Base-by-base conservation (phyloP, 1,140 invertebrate species). In the Drosophila nannoptera region DNA sequence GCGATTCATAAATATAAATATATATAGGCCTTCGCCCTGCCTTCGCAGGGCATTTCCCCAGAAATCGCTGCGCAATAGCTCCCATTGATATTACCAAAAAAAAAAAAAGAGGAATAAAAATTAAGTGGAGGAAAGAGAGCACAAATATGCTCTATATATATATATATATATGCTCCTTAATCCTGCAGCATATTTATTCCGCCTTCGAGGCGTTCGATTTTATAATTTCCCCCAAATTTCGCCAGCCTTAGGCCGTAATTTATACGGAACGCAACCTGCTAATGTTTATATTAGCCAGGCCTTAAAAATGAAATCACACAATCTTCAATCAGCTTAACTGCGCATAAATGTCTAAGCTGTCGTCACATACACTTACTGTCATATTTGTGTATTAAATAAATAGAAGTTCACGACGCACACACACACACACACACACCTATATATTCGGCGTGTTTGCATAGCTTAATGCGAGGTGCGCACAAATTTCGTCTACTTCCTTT, bases 311-410 rank as follows among this genome's bases (percentile, higher is more conserved):
- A 78, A 78, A 75, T 75, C 80, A 70, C 77, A 84, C 73, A 84
- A 78, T 74, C 64, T 84, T 84, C 50, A 72, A 72, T 69, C 67
- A 82, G 78, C 78, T 78, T 84, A 81, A 86, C 76, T 81, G 81
- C 71, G 82, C 75, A 81, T 81, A 86, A 81, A 86, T 75, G 70
- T 86, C 81, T 81, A 77, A 87, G 77, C 74, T 86, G 77, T 86
- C 81, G 69, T 75, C 81, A 77, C 84, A 81, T 66, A 86, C 74
- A 86, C 75, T 87, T 76, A 69, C 72, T 77, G 71, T 70, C 77
- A 81, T 69, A 81, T 74, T 73, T 60, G 54, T 64, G 43, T 69
- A 73, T 66, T 76, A 77, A 86, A 76, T 80, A 76, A 86, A 86
- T 80, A 83, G 52, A 71, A 67, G 60, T 55, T 40, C 64, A 35